phyloP scores from a whole-genome alignment of 2,113 vertebrate species.

The Micronisus gabar region DNA sequence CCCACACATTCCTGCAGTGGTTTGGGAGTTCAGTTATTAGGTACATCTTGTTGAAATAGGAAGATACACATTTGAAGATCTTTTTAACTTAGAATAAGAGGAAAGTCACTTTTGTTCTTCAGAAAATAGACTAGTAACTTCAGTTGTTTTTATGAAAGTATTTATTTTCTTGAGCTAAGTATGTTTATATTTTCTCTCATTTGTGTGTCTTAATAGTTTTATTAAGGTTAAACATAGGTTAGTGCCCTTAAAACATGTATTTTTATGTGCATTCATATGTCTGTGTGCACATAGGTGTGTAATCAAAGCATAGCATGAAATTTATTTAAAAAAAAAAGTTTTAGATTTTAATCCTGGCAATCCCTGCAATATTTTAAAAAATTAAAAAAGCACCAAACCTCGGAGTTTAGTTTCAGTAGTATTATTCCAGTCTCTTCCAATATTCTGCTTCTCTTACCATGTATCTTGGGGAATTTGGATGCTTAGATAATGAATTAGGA shows the following conservation, averaged over 20 bases:
- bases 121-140: neutral
- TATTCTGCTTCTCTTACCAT: neutral
- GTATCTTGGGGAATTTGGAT: neutral
- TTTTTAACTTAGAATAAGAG: neutral
- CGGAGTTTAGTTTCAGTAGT: neutral
- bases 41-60: neutral
- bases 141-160: neutral
- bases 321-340: neutral
- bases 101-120: neutral
- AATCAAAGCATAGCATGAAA: neutral
- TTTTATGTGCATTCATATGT: slow-evolving; percentile 24
- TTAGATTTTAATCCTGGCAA: neutral
- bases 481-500: neutral
- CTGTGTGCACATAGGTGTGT: neutral
- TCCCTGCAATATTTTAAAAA: neutral
- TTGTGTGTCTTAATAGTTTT: slow-evolving; percentile 21
- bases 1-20: neutral
- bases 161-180: slow-evolving; percentile 3
- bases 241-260: neutral
- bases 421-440: neutral
- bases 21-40: neutral
- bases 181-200: slow-evolving; percentile 54
- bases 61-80: neutral
- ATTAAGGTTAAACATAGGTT: neutral
- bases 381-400: neutral